These are phyloP conservation scores for Hylaeus anthracinus DNA, from an alignment of 1,140 invertebrate species.

Conservation along the genomic window DNA sequence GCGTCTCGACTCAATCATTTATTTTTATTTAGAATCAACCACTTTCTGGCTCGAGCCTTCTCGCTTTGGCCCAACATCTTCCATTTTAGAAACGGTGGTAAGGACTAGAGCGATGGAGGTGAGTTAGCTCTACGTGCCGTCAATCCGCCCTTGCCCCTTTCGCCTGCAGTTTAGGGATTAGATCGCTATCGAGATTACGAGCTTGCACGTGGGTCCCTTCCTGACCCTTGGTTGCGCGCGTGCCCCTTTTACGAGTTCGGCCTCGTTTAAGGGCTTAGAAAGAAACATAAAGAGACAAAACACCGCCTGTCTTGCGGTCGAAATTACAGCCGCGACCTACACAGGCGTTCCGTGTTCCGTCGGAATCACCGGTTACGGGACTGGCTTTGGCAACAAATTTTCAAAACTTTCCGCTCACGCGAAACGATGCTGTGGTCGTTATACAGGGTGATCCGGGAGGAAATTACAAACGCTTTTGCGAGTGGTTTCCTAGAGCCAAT, in stretches of 20 bases:
- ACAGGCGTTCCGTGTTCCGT: neutral
- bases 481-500: too few relatives aligned
- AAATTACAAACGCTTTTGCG: too few relatives aligned
- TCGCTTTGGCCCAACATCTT: too few relatives aligned
- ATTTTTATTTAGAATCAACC: too few relatives aligned
- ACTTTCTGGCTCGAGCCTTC: too few relatives aligned
- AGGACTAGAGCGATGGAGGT: neutral
- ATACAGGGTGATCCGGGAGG: too few relatives aligned
- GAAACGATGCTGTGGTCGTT: too few relatives aligned
- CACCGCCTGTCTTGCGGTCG: neutral
- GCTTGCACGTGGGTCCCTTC: slow-evolving; percentile 14
- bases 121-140: slow-evolving; percentile 11
- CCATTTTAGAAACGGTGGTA: neutral
- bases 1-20: too few relatives aligned
- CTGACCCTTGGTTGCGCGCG: neutral
- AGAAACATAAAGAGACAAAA: slow-evolving; percentile 1
- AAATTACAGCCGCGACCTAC: neutral
- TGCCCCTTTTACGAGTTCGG: slow-evolving; percentile 30
- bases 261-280: slow-evolving; percentile 4
- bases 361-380: neutral
- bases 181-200: slow-evolving; percentile 55
- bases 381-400: too few relatives aligned
- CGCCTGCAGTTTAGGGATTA: slow-evolving; percentile 46
- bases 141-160: slow-evolving; percentile 20
- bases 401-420: too few relatives aligned